A percentile compares a stretch with the other conserved stretches of the same genome.
Conservation (phyloP, 2,888 invertebrate genomes). For the Tholera decimalis region DNA sequence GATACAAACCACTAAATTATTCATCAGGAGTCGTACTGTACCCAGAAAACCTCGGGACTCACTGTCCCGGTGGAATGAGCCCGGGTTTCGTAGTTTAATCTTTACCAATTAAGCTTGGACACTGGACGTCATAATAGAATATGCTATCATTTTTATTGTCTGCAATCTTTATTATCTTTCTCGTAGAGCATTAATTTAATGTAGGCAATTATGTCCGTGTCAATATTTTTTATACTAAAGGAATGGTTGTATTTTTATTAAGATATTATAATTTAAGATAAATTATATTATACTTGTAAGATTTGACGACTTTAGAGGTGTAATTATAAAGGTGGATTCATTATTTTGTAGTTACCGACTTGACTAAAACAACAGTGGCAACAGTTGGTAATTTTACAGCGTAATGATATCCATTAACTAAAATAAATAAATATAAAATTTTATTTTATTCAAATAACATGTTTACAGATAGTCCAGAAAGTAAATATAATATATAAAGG, state of each 20-base stretch:
- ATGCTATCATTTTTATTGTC: slow-evolving; percentile 39
- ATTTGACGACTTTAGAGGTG: neutral
- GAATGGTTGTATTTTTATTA: slow-evolving; percentile 9
- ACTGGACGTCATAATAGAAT: slow-evolving; percentile 47
- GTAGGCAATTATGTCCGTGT: slow-evolving; percentile 5
- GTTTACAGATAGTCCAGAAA: too few relatives aligned
- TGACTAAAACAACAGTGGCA: too few relatives aligned
- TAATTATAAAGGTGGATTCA: too few relatives aligned
- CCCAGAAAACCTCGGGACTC: slow-evolving; percentile 62
- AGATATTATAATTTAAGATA: neutral
- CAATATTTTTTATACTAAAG: slow-evolving; percentile 11
- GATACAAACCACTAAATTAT: slow-evolving; percentile 71
- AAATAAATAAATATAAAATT: too few relatives aligned
- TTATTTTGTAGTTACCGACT: too few relatives aligned
- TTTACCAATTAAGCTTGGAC: slow-evolving; percentile 67
- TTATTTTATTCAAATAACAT: too few relatives aligned
- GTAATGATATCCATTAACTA: too few relatives aligned
- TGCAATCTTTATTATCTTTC: slow-evolving; percentile 33
- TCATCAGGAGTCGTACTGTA: slow-evolving; percentile 65
- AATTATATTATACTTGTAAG: neutral
- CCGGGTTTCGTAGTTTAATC: slow-evolving; percentile 66
- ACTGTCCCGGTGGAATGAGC: slow-evolving; percentile 63
- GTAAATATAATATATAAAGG: too few relatives aligned
- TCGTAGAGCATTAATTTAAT: slow-evolving; percentile 35
- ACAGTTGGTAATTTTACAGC: too few relatives aligned